These are phyloP conservation scores for Ibidorhyncha struthersii DNA, from an alignment of 2,113 vertebrate genomes.

Conservation along the genomic window DNA sequence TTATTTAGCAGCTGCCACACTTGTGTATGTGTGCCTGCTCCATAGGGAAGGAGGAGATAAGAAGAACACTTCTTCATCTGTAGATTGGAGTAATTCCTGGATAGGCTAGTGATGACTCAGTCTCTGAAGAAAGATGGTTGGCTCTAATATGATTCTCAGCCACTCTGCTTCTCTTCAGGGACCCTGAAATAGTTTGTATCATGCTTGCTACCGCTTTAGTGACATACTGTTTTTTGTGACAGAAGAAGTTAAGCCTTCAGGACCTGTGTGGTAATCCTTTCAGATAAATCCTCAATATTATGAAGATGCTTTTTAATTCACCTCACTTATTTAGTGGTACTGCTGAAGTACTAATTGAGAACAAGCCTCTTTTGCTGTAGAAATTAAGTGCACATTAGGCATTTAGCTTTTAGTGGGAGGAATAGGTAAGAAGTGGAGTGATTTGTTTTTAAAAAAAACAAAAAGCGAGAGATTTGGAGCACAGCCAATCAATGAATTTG, in stretches of 20 bases:
- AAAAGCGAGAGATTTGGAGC: background rate
- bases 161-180: background rate
- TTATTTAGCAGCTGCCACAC: background rate
- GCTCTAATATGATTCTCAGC: background rate
- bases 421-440: background rate
- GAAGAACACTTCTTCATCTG: background rate
- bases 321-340: background rate
- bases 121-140: background rate
- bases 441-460: background rate
- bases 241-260: background rate
- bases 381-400: background rate
- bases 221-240: background rate
- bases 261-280: background rate
- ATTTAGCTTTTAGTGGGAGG: background rate
- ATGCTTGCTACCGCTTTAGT: background rate
- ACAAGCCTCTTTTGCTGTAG: background rate
- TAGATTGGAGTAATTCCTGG: background rate
- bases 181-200: background rate
- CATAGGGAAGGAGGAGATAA: background rate
- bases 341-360: background rate
- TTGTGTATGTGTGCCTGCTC: background rate
- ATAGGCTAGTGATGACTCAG: background rate
- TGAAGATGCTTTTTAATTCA: background rate
- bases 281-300: background rate
- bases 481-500: background rate